Percentiles rank a stretch among this genome's conserved stretches.
Conservation (phyloP, 1,140 invertebrate genomes). For the Vanessa atalanta region DNA sequence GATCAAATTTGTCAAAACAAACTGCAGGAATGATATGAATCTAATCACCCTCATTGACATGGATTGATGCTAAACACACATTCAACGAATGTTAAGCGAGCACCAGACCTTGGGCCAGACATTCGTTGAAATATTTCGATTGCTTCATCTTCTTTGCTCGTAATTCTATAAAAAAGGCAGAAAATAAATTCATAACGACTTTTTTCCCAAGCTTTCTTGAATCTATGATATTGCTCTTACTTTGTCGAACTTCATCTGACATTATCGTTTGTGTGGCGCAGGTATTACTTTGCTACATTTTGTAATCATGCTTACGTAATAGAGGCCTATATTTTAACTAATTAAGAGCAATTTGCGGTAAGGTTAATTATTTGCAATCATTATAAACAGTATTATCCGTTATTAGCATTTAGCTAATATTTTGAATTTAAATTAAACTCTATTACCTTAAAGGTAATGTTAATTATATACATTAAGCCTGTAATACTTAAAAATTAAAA, state of each 20-base stretch:
- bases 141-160: no score
- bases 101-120: neutral
- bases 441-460: no score
- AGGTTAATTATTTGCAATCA: neutral
- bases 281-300: neutral
- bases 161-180: no score
- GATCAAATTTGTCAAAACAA: neutral
- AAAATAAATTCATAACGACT: no score
- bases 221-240: no score
- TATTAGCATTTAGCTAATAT: neutral
- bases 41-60: conserved; percentile 2
- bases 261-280: neutral
- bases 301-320: conserved; percentile 5
- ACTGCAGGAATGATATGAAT: conserved; percentile 5
- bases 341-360: neutral
- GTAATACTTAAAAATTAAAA: no score
- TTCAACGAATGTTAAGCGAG: neutral
- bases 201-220: no score
- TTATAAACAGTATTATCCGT: neutral
- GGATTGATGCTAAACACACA: conserved; percentile 5
- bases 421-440: no score
- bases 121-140: neutral
- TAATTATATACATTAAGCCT: no score
- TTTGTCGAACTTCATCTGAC: neutral
- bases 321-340: conserved; percentile 1